Evolutionary conservation across 1,140 invertebrate genomes (phyloP).

Genomic region (Drosophila arawakana): DNA sequence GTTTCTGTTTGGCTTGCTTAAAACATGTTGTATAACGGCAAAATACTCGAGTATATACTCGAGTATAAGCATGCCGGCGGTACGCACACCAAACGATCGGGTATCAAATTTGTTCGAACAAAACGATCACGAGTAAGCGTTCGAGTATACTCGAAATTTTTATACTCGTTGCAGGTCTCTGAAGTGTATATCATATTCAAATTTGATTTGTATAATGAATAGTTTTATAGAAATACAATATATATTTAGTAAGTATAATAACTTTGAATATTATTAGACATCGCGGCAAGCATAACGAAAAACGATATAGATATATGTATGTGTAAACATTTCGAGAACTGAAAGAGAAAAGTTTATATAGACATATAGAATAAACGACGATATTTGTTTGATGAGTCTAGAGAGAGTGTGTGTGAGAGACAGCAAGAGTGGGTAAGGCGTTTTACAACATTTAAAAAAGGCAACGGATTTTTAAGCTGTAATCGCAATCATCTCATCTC

Average conservation of each 20-base stretch:
- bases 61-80: no score
- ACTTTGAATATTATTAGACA: conserved; percentile 8
- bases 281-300: conserved; percentile 4
- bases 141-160: no score
- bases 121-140: no score
- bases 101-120: no score
- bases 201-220: no score
- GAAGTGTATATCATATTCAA: no score
- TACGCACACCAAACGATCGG: no score
- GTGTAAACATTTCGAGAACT: conserved; percentile 10
- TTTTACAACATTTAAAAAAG: conserved; percentile 20
- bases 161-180: no score
- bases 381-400: conserved; percentile 6
- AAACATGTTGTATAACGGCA: no score
- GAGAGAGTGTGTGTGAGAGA: conserved; percentile 8
- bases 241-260: neutral
- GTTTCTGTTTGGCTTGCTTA: no score
- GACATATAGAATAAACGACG: conserved; percentile 19
- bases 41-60: no score
- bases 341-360: conserved; percentile 8
- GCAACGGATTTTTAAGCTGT: conserved; percentile 5
- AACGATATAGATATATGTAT: conserved; percentile 5
- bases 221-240: no score
- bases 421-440: conserved; percentile 3
- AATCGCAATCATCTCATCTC: neutral